Conservation (phyloP, 2,888 invertebrate genomes). For the Cephonodes hylas region DNA sequence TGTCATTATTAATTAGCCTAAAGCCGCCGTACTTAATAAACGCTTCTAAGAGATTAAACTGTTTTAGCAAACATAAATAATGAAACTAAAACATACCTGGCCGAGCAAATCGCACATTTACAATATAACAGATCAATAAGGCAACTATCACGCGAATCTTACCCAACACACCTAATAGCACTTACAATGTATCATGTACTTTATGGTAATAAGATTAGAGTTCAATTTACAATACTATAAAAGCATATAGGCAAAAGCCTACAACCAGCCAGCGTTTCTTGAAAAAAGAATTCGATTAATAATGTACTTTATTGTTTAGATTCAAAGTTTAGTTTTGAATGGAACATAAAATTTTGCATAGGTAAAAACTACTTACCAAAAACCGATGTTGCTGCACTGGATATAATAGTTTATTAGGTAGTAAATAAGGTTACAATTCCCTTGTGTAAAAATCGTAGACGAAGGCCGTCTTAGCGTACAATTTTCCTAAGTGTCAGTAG, state of each 20-base stretch:
- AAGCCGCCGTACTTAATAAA: neutral
- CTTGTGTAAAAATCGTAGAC: neutral
- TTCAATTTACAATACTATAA: neutral
- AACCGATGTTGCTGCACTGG: neutral
- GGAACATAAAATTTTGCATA: neutral
- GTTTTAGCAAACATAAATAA: neutral
- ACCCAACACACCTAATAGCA: neutral
- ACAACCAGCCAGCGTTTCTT: neutral
- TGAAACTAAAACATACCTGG: neutral
- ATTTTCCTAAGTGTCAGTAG: conserved; percentile 43
- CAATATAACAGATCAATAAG: conserved; percentile 7
- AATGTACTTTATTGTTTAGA: neutral
- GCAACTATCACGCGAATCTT: neutral
- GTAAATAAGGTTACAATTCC: neutral
- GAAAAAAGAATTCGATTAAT: neutral
- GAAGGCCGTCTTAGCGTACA: conserved; percentile 22
- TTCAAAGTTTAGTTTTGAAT: neutral
- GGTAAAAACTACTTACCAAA: conserved; percentile 1
- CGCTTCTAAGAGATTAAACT: neutral
- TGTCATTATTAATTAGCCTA: neutral
- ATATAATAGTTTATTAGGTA: neutral
- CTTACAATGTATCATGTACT: conserved; percentile 4
- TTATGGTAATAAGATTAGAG: neutral
- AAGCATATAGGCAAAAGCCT: neutral
- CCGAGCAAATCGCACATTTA: neutral